Conservation (phyloP, 2,888 invertebrate species). For the Latrodectus elegans region DNA sequence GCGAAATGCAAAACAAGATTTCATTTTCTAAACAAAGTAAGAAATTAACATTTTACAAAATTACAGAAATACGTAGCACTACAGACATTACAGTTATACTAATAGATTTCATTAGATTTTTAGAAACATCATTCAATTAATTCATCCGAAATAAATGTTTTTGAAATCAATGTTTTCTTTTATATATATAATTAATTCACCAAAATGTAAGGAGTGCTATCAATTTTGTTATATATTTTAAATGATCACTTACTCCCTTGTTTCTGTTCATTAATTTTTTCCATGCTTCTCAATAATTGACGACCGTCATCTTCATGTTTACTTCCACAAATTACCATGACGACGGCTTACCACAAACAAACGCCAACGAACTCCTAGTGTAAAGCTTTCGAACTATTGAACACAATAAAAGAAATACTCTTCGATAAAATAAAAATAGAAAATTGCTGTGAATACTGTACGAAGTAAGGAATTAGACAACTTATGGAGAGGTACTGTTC, state of each 20-base stretch:
- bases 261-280: conserved; percentile 70
- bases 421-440: too few species aligned
- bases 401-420: too few species aligned
- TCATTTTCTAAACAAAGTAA: neutral
- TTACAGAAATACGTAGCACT: neutral
- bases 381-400: too few species aligned
- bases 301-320: conserved; percentile 70
- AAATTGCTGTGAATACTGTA: too few species aligned
- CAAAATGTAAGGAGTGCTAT: too few species aligned
- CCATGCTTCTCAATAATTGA: conserved; percentile 71
- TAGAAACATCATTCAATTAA: too few species aligned
- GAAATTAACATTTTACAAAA: neutral
- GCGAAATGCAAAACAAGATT: conserved; percentile 30
- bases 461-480: too few species aligned
- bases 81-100: neutral
- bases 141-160: too few species aligned
- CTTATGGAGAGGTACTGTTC: too few species aligned
- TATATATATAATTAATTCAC: too few species aligned
- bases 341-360: conserved; percentile 55
- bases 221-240: neutral
- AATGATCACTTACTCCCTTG: conserved; percentile 69
- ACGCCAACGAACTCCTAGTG: conserved; percentile 27
- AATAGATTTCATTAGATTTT: neutral
- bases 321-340: conserved; percentile 71
- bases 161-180: too few species aligned